Evolutionary conservation across 2,888 invertebrate species (phyloP).

Genomic region (Chrysolina americana): DNA sequence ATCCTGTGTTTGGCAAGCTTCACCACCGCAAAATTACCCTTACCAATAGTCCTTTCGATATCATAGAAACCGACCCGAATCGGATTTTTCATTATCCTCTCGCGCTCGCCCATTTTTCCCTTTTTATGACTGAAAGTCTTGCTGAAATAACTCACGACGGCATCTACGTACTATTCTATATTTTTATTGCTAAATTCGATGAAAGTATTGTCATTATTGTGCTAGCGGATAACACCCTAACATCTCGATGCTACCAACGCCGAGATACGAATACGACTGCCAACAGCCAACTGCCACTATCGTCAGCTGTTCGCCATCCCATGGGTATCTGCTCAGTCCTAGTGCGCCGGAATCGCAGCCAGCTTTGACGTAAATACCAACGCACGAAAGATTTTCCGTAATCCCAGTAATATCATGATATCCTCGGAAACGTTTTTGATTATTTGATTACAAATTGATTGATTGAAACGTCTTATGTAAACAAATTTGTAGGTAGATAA

Average conservation of each 20-base stretch:
- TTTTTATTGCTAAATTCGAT: constrained; percentile 65
- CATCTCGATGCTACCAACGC: constrained; percentile 54
- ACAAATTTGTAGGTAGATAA: not conserved
- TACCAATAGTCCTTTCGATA: constrained; percentile 97
- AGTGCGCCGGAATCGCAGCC: constrained; percentile 49
- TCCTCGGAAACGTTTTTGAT: not conserved
- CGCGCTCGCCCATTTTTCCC: constrained; percentile 65
- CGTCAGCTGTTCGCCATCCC: constrained; percentile 21
- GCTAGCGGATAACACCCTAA: constrained; percentile 36
- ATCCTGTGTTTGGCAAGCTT: constrained; percentile 97
- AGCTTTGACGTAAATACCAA: constrained; percentile 47
- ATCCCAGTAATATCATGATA: constrained; percentile 9
- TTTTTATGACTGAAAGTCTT: constrained; percentile 54
- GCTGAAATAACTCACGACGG: constrained; percentile 41
- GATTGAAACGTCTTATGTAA: not conserved
- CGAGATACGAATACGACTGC: constrained; percentile 60
- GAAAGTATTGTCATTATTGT: constrained; percentile 63
- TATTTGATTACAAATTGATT: not conserved
- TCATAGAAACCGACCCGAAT: constrained; percentile 97
- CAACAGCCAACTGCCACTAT: constrained; percentile 48
- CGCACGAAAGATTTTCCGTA: constrained; percentile 47
- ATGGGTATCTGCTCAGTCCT: constrained; percentile 51
- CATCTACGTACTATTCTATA: constrained; percentile 37
- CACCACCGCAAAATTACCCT: constrained; percentile 99
- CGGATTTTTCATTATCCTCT: constrained; percentile 69